phyloP scores from a whole-genome alignment of 64 coral and sea anemone genomes.

The Montipora capricornis region DNA sequence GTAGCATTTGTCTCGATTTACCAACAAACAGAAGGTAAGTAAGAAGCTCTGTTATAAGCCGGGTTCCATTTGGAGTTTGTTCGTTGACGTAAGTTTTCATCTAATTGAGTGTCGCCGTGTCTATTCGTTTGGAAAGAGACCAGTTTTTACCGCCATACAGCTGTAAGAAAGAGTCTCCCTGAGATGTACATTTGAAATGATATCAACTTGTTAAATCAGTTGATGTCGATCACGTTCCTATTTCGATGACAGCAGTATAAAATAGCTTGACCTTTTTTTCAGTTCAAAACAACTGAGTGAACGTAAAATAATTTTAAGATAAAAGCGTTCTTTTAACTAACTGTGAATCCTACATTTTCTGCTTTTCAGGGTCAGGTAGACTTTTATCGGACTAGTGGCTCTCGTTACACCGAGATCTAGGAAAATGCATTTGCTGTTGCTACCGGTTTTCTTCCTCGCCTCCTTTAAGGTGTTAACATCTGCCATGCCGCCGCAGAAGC shows the following conservation, averaged over 20 bases:
- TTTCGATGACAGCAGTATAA: not conserved
- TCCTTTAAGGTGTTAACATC: not conserved
- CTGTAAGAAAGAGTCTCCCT: not conserved
- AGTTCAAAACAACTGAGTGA: not conserved
- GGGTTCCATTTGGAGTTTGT: not conserved
- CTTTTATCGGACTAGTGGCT: not conserved
- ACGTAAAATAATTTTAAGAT: no score
- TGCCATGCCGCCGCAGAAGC: not conserved
- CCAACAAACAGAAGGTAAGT: conserved; percentile 9
- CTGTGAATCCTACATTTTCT: not conserved
- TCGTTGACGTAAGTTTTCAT: no score
- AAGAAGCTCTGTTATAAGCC: not conserved
- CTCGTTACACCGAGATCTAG: not conserved
- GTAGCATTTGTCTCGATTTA: not conserved
- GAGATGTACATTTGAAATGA: not conserved
- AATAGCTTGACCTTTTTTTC: not conserved
- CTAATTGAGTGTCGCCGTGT: not conserved
- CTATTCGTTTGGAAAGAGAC: not conserved
- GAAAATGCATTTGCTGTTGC: not conserved
- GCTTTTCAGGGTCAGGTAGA: not conserved
- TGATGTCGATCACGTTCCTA: not conserved
- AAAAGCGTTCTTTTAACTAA: not conserved
- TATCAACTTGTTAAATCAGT: not conserved
- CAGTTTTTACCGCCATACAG: no score
- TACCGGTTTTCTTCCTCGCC: not conserved